Evolutionary conservation across 1,140 invertebrate genomes (phyloP), one percentile per base, ranked within the genome.

Genomic region (Stegodyphus mimosarum): DNA sequence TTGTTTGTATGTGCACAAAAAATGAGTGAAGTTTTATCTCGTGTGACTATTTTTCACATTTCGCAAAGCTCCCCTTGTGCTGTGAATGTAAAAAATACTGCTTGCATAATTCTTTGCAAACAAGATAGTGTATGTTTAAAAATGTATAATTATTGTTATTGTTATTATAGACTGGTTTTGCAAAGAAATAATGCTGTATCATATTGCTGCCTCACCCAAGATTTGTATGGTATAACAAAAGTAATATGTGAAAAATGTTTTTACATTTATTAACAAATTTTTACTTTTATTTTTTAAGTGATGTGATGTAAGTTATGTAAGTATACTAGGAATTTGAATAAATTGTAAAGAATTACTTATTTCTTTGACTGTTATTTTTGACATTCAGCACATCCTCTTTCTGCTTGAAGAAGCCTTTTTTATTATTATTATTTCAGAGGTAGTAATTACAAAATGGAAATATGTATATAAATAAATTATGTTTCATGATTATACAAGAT

Each of bases 211-310:
- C 81, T 84, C 81, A 84, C 51, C 66, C 66, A 60, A 67, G 73
- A 84, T 84, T 84, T 84, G 81, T 84, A 84, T 84, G 81, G 72
- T 84, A 75, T 84, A 75, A 83, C 81, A 75, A 84, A 84, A 60
- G 55, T 69, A 84, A 84, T 75, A 73, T 49, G 73, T 74, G 67
- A 69, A 72, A 83, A 86, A 86, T 78, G 83, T 86, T 86, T 86
- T 86, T 86, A 86, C 83, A 78, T 84, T 83, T 83, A 84, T 84
- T 78, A 78, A 86, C 74, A 86, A 71, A 78, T 86, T 86, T 86
- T 86, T 86, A 86, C 83, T 86, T 86, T 86, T 78, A 86, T 86
- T 86, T 86, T 84, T 86, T 86, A 86, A 86, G 83, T 86, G 83
- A 86, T 86, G 83, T 86, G 83, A 86, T 86, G 83, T 86, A 86